A percentile compares a stretch with the other conserved stretches of the same genome.
Conservation (phyloP, 1,140 invertebrate genomes). For the Akabosia matsudoensis region DNA sequence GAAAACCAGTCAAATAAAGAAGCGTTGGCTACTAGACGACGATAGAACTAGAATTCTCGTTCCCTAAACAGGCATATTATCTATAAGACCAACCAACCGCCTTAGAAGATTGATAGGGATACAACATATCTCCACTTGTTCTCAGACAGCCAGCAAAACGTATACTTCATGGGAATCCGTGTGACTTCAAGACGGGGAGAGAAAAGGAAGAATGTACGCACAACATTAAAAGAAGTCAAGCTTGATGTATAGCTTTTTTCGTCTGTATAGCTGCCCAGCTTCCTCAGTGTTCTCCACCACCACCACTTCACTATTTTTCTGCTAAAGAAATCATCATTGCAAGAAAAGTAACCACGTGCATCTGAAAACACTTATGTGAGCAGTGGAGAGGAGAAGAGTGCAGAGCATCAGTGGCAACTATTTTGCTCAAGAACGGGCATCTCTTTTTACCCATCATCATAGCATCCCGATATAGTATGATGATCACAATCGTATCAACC, state of each 20-base stretch:
- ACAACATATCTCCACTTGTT: neutral
- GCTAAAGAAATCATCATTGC: constrained; percentile 5
- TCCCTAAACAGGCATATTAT: neutral
- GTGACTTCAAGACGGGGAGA: neutral
- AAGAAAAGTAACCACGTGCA: constrained; percentile 13
- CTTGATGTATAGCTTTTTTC: neutral
- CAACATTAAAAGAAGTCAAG: neutral
- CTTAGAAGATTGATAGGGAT: neutral
- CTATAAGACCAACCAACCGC: neutral
- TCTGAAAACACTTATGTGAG: neutral
- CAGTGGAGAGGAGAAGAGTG: neutral
- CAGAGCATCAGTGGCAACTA: neutral
- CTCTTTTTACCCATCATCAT: neutral
- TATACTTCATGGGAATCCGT: neutral
- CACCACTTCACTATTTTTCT: neutral
- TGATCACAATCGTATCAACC: neutral
- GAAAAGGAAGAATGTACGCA: constrained; percentile 12
- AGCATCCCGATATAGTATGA: neutral
- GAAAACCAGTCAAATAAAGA: too few relatives aligned
- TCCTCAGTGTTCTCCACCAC: neutral
- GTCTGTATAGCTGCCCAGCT: neutral
- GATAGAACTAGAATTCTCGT: too few relatives aligned
- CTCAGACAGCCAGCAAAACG: neutral
- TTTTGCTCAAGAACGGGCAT: neutral
- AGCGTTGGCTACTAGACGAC: too few relatives aligned